Base-by-base conservation (phyloP, 1,140 invertebrate species). In the Adoxophyes honmai region DNA sequence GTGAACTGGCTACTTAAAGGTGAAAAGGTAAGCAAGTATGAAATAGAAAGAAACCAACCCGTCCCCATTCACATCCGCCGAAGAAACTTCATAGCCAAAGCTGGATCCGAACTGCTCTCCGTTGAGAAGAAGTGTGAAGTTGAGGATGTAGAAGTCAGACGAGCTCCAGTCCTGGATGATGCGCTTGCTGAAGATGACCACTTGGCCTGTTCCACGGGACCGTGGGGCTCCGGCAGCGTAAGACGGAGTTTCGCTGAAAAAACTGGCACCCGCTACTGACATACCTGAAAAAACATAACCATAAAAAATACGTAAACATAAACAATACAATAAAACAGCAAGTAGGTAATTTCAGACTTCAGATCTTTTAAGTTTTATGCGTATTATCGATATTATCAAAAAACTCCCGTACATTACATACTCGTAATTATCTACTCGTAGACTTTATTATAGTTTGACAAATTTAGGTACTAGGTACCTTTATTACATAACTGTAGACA, bases 31-130 rank as follows among this genome's bases (percentile, higher is more conserved):
- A 28, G 21, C 21, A 28, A 28, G n/a, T n/a, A n/a, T n/a, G n/a
- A n/a, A n/a, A n/a, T n/a, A n/a, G n/a, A n/a, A 28, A 28, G 21
- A 54, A 11, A 68, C 88, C 89, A 90, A 96, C 93, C 93, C 93
- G 83, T 98, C 96, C 8, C 94, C 94, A 77, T 98, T 97, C 2
- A 98, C 88, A 89, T 98, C 97, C 11, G 94, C 93, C 2, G 94
- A 91, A 4, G 94, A 89, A 3, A 98, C 84, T 89, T 97, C 95
- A 75, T 98, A 98, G 39, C 97, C 97, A 83, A 95, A 98, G 77
- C 94, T 96, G 1, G 95, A 96, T 0, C 93, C 95, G 76, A 97
- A 96, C 81, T 96, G 95, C 87, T 97, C 95, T 0, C 96, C 96
- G 53, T 92, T 92, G 1, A 97, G 85, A 16, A 93, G 91, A 28